Conservation (phyloP, 1,140 invertebrate genomes). For the Trichomalopsis sarcophagae region DNA sequence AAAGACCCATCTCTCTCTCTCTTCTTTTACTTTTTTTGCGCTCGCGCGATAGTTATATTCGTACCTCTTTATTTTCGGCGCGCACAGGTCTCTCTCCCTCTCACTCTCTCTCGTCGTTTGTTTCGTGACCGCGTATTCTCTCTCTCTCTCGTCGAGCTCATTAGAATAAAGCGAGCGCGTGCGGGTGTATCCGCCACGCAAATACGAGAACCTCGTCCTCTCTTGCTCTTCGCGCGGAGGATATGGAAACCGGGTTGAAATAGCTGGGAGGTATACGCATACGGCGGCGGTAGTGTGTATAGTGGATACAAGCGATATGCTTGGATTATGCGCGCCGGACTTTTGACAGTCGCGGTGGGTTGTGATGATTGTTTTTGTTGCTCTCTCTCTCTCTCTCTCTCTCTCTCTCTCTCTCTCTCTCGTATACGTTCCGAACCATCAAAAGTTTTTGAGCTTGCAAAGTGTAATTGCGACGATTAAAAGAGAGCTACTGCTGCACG, state of each 20-base stretch:
- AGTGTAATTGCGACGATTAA: no score
- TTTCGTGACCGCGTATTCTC: conserved; percentile 19
- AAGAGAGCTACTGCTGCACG: neutral
- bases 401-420: no score
- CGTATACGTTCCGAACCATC: no score
- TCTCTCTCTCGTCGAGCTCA: conserved; percentile 10
- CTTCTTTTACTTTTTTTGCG: neutral
- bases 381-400: no score
- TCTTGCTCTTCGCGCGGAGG: neutral
- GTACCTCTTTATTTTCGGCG: conserved; percentile 42
- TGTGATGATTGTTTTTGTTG: no score
- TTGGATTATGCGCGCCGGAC: no score
- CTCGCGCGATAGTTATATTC: conserved; percentile 39
- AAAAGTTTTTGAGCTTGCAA: no score
- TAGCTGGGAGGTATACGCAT: neutral
- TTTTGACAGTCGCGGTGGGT: no score
- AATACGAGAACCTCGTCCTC: no score
- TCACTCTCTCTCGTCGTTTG: conserved; percentile 7
- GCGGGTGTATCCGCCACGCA: no score
- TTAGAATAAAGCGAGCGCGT: neutral
- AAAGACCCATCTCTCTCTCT: conserved; percentile 60
- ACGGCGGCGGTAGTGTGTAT: no score
- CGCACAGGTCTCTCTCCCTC: neutral
- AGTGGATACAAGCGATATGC: no score
- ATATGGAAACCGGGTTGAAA: neutral